Evolutionary conservation across 2,113 vertebrate species (phyloP).

Genomic region (Melospiza georgiana): DNA sequence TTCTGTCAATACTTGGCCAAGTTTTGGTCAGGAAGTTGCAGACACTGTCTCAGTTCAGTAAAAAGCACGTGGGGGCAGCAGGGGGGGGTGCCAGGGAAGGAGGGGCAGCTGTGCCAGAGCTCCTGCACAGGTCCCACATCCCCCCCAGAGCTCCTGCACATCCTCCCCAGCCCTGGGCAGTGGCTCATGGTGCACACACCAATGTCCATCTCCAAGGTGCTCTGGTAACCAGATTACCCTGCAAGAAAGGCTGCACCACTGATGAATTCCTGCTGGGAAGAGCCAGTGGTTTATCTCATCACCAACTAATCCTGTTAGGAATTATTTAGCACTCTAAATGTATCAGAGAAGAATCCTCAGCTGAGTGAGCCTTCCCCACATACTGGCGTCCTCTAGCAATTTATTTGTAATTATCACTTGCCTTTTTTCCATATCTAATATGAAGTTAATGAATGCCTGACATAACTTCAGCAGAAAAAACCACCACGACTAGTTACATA

Average conservation of each 20-base stretch:
- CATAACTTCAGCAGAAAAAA: background rate
- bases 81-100: background rate
- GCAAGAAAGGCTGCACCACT: background rate
- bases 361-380: background rate
- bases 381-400: background rate
- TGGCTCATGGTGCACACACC: background rate
- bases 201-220: background rate
- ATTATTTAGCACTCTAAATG: background rate
- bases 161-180: background rate
- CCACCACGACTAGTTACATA: background rate
- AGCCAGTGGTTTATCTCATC: constrained; percentile 28
- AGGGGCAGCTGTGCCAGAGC: background rate
- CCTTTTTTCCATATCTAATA: constrained; percentile 9
- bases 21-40: background rate
- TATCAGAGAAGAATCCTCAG: background rate
- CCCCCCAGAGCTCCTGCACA: background rate
- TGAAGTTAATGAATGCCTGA: constrained; percentile 22
- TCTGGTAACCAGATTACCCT: background rate
- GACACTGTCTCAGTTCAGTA: background rate
- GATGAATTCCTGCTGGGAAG: background rate
- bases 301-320: constrained; percentile 11
- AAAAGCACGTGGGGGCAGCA: background rate
- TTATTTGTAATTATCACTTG: constrained; percentile 21
- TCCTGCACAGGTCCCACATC: background rate
- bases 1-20: background rate